Evolutionary conservation across 2,797 vertebrate genomes (phyloP), one percentile per base, ranked within the genome.

Genomic region (Hippopotamyrus pictus): DNA sequence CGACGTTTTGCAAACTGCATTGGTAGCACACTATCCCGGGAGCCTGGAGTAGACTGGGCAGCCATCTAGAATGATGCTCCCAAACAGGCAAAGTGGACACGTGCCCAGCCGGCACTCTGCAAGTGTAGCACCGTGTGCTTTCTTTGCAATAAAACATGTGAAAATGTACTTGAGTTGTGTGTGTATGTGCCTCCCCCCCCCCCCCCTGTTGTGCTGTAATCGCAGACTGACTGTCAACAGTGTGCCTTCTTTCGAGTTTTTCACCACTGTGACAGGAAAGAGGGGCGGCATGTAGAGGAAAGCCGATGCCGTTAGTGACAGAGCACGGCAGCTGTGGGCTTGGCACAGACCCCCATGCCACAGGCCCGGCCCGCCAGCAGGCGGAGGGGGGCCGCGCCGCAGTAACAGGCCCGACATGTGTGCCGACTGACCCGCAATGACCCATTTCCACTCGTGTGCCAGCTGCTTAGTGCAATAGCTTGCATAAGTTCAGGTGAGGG

Each of bases 381-480:
- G 85, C 22, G 9, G 14, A 22, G 29, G 89, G 41, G 29, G 82
- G 88, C 91, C 92, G 76, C 87, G 65, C 91, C 37, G 91, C 88
- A 82, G 89, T 90, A 90, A 90, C 91, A 84, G 88, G 88, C 90
- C 90, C 92, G 92, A 93, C 92, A 90, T 91, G 88, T 92, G 93
- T 89, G 33, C 91, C 90, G 90, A 91, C 95, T 91, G 90, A 87
- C 88, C 88, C 87, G 88, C 92, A 93, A 93, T 94, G 94, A 94
- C 94, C 94, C 96, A 93, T 94, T 88, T 93, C 93, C 88, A 79
- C 91, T 92, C 91, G 89, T 92, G 91, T 89, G 94, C 94, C 96
- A 97, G 95, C 96, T 97, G 96, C 96, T 95, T 95, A 92, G 94
- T 51, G 12, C 88, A 95, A 94, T 95, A 95, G 95, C 94, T 95